Evolutionary conservation across 92 coral and sea anemone genomes (phyloP), one percentile per base, ranked within the genome.

Genomic region (Pocillopora grandis): DNA sequence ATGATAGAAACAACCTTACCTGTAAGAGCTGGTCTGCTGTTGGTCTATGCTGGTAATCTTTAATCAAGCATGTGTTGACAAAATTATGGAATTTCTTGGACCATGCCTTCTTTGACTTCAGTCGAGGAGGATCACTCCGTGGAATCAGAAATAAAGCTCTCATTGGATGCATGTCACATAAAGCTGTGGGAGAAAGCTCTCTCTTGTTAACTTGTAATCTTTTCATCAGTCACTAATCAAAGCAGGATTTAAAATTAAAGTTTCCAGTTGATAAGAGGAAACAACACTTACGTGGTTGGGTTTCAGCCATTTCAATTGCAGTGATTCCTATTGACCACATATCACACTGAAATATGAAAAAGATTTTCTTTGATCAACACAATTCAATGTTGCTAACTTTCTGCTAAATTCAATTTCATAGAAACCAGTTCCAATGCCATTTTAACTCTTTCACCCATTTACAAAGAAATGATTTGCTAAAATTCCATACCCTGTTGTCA

Each of bases 131-230:
- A 23, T 96, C 98, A 82, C 99, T 96, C 84, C 98, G 92, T 76
- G 99, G 99, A 11, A 97, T 97, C 77, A 97, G 90, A 76, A 97
- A 97, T 69, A 97, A 89, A 1, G 99, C 99, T 87, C 98, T 91
- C 98, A 97, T 97, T 10, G 99, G 99, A 92, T 97, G 99, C 99
- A 97, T 97, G 76, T 97, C 99, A 84, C 99, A 94, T 19, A 94
- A 82, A 56, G 99, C 99, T 96, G 79, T 10, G 73, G 20, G 33
- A 18, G 10, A 58, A 7, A 69, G 59, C n/a, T 68, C 52, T 35
- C 0, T 70, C 56, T 17, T 7, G 56, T 36, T 36, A 37, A 49
- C 23, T 37, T 70, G 75, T 6, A 33, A 36, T 20, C 33, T 10
- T 15, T 17, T 37, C 11, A 37, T 16, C 9, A 16, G n/a, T 20